Evolutionary conservation across 1,140 invertebrate species (phyloP).

Genomic region (Bradysia coprophila): DNA sequence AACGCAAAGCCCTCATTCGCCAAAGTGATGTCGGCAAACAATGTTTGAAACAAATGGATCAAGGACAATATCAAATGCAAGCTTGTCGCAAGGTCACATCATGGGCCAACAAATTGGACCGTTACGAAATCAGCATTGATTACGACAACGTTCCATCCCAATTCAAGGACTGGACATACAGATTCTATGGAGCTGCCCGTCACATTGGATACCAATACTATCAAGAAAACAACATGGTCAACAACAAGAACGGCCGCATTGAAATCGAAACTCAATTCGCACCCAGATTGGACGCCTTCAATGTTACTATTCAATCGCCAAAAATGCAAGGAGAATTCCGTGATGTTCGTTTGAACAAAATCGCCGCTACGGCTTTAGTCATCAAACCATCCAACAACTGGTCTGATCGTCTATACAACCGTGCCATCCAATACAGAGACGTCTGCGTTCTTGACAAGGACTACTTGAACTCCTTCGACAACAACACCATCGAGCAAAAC

Average conservation of each 20-base stretch:
- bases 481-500: conserved; percentile 29
- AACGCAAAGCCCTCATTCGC: conserved; percentile 27
- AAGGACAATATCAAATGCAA: conserved; percentile 29
- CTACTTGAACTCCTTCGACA: conserved; percentile 37
- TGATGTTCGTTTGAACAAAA: conserved; percentile 20
- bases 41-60: conserved; percentile 29
- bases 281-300: conserved; percentile 20
- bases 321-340: conserved; percentile 19
- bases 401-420: conserved; percentile 19
- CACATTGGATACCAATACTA: conserved; percentile 14
- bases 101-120: conserved; percentile 27
- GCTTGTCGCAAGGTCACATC: conserved; percentile 31
- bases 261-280: conserved; percentile 23
- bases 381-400: conserved; percentile 24
- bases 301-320: conserved; percentile 24
- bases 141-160: conserved; percentile 25
- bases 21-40: conserved; percentile 18
- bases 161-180: conserved; percentile 16
- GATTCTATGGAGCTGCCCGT: conserved; percentile 18
- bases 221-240: conserved; percentile 17
- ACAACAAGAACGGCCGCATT: conserved; percentile 25
- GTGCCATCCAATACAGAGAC: conserved; percentile 18
- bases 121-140: conserved; percentile 22
- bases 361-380: conserved; percentile 7
- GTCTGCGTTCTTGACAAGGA: conserved; percentile 35